These are phyloP conservation scores for Procambarus virginalis DNA, from an alignment of 1,140 invertebrate genomes.

Conservation along the genomic window DNA sequence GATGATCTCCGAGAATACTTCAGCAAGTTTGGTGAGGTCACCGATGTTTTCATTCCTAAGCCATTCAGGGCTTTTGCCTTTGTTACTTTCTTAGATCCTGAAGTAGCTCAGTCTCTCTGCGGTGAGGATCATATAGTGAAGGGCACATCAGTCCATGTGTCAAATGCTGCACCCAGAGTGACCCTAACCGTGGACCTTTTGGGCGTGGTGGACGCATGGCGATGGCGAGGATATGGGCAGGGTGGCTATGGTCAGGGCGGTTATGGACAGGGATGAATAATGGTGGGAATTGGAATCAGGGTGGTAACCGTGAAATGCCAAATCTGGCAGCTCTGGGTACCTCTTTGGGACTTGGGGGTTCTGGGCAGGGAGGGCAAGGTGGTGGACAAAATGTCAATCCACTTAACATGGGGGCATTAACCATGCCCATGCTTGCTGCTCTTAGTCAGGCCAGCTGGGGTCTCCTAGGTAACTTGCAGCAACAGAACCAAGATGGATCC, in stretches of 20 bases:
- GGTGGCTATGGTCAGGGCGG: constrained; percentile 73
- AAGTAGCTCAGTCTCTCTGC: constrained; percentile 93
- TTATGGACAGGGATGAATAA: constrained; percentile 70
- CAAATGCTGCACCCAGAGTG: constrained; percentile 92
- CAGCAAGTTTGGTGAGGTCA: constrained; percentile 95
- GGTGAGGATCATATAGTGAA: constrained; percentile 98
- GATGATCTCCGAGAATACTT: constrained; percentile 96
- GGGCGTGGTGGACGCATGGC: constrained; percentile 65
- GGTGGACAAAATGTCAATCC: constrained; percentile 76
- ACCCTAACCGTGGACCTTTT: constrained; percentile 74
- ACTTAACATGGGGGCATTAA: constrained; percentile 80
- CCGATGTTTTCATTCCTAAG: constrained; percentile 96
- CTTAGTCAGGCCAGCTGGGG: constrained; percentile 85
- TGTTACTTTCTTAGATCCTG: constrained; percentile 95
- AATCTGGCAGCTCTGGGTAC: constrained; percentile 83
- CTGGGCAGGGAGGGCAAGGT: constrained; percentile 72
- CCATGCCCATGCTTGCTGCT: constrained; percentile 88
- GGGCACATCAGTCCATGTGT: constrained; percentile 95
- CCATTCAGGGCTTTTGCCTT: constrained; percentile 96
- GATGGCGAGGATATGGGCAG: constrained; percentile 74
- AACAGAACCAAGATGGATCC: constrained; percentile 64
- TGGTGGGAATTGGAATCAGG: constrained; percentile 68
- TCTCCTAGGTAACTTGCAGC: constrained; percentile 80
- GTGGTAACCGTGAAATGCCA: constrained; percentile 82
- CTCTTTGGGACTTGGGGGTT: constrained; percentile 82